Evolutionary conservation across 2,888 invertebrate species (phyloP).

Genomic region (Drosophila monieri): DNA sequence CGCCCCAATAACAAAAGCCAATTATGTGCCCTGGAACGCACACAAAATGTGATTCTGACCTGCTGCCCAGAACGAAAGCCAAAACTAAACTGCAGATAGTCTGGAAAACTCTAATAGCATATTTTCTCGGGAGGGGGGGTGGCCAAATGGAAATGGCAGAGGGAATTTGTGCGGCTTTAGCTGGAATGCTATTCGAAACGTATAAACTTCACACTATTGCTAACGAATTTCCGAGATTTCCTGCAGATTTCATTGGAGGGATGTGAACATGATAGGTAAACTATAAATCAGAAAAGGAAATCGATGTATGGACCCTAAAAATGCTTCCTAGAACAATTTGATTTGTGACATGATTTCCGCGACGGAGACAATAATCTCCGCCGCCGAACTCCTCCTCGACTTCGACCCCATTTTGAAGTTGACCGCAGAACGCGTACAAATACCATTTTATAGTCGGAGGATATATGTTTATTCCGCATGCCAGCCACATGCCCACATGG

Average conservation of each 20-base stretch:
- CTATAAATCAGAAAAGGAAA: slow-evolving; percentile 24
- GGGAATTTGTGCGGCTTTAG: slow-evolving; percentile 13
- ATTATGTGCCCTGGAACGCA: slow-evolving; percentile 32
- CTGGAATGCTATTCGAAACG: slow-evolving; percentile 1
- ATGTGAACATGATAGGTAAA: not conserved
- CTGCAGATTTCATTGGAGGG: slow-evolving; percentile 4
- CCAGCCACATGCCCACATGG: slow-evolving; percentile 56
- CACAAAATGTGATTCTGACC: slow-evolving; percentile 23
- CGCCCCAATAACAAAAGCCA: slow-evolving; percentile 35
- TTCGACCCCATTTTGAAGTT: slow-evolving; percentile 55
- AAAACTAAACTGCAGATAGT: slow-evolving; percentile 19
- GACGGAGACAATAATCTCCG: slow-evolving; percentile 31
- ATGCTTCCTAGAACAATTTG: slow-evolving; percentile 19
- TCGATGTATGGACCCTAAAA: slow-evolving; percentile 8
- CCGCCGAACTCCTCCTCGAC: not conserved
- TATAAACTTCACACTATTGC: slow-evolving; percentile 28
- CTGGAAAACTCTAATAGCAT: slow-evolving; percentile 1
- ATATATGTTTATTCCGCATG: slow-evolving; percentile 50
- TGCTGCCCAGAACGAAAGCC: slow-evolving; percentile 1
- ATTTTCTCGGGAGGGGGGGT: slow-evolving; percentile 2
- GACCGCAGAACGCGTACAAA: slow-evolving; percentile 59
- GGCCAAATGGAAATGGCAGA: not conserved
- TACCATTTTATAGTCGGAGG: not conserved
- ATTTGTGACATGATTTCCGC: slow-evolving; percentile 22
- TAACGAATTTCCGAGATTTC: slow-evolving; percentile 22